phyloP scores from a whole-genome alignment of 2,888 invertebrate species.

The Tyria jacobaeae region DNA sequence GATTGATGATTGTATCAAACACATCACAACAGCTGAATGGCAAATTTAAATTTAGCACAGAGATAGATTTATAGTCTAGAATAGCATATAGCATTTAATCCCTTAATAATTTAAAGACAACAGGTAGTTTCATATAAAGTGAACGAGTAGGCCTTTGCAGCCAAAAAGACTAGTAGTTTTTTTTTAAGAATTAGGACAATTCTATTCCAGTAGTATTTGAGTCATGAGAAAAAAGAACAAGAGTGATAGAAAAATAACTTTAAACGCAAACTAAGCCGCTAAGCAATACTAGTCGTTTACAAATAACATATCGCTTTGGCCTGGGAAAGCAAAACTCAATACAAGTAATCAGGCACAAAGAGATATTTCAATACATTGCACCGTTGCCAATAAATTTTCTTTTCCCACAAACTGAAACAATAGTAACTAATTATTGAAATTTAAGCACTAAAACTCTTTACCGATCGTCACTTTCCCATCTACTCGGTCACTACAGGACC shows the following conservation, averaged over 20 bases:
- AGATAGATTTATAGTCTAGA: no score
- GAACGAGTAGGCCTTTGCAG: no score
- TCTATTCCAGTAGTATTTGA: no score
- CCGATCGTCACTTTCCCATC: constrained; percentile 5
- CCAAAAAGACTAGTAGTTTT: no score
- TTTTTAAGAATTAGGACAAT: no score
- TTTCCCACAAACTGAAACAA: neutral
- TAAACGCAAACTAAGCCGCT: neutral
- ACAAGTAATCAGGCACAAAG: neutral
- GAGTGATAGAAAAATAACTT: neutral
- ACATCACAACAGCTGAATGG: no score
- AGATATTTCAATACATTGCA: constrained; percentile 8
- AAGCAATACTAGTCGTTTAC: neutral
- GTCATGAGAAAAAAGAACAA: no score
- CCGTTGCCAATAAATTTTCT: constrained; percentile 3
- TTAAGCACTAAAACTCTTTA: neutral
- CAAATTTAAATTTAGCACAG: no score
- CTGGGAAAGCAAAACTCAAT: neutral
- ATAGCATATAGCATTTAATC: no score
- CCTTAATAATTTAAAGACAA: no score
- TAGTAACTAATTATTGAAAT: constrained; percentile 11
- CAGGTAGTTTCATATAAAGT: no score
- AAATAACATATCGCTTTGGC: neutral
- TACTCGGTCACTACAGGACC: constrained; percentile 6
- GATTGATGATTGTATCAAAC: no score